Percentiles rank a stretch among this genome's conserved stretches.
These are phyloP conservation scores for Aromia moschata DNA, from an alignment of 2,888 invertebrate species.

Conservation along the genomic window DNA sequence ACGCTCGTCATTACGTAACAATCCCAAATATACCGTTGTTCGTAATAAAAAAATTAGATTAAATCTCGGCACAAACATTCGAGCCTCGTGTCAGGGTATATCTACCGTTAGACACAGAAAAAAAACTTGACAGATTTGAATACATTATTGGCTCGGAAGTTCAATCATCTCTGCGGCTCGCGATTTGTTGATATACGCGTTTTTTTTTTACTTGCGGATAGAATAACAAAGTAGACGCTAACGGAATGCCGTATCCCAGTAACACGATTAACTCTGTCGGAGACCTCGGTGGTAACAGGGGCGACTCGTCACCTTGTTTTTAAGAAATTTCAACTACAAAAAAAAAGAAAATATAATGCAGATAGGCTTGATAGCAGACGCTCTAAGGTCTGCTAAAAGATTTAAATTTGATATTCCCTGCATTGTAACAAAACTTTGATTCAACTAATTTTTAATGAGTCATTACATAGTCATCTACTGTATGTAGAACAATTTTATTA, in stretches of 20 bases:
- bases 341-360: too few relatives aligned
- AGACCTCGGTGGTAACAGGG: neutral
- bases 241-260: conserved; percentile 1
- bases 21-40: neutral
- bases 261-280: neutral
- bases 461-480: too few relatives aligned
- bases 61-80: neutral
- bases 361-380: too few relatives aligned
- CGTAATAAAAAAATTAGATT: neutral
- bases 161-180: conserved; percentile 7
- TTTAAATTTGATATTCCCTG: too few relatives aligned
- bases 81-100: neutral
- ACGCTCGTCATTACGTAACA: neutral
- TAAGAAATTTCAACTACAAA: too few relatives aligned
- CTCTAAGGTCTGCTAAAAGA: too few relatives aligned
- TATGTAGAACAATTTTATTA: too few relatives aligned
- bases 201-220: conserved; percentile 7
- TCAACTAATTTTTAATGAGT: too few relatives aligned
- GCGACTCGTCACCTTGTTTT: neutral
- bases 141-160: conserved; percentile 1
- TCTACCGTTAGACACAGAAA: conserved; percentile 3
- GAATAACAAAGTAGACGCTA: neutral
- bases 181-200: conserved; percentile 11
- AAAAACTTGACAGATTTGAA: conserved; percentile 3
- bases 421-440: too few relatives aligned